phyloP scores from a whole-genome alignment of 1,140 invertebrate species.

The Oreohelix idahoensis region DNA sequence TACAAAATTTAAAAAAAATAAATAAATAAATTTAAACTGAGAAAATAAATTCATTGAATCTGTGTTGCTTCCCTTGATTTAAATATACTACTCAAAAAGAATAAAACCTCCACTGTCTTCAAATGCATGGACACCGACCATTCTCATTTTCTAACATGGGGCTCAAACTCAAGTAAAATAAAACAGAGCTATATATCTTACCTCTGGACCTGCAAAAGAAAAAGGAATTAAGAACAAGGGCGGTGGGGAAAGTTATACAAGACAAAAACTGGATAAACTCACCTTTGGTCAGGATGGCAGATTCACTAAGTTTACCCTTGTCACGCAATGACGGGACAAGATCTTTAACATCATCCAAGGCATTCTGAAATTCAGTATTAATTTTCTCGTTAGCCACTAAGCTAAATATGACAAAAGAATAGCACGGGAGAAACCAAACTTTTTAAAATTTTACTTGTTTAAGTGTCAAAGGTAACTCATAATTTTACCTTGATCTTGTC shows the following conservation, averaged over 20 bases:
- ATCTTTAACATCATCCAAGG: slow-evolving; percentile 47
- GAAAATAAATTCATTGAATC: too few species aligned
- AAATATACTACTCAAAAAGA: not conserved
- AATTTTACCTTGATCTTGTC: slow-evolving; percentile 50
- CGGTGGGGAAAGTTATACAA: not conserved
- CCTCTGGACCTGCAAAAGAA: slow-evolving; percentile 20
- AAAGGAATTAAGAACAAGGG: not conserved
- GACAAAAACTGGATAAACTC: slow-evolving; percentile 36
- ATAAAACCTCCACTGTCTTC: not conserved
- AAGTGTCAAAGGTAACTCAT: too few species aligned
- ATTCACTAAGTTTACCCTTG: slow-evolving; percentile 51
- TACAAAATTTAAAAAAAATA: too few species aligned
- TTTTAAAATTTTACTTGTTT: too few species aligned
- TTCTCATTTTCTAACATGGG: not conserved
- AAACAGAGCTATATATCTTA: slow-evolving; percentile 25
- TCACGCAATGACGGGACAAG: slow-evolving; percentile 42
- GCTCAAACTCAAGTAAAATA: not conserved
- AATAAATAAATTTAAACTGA: too few species aligned
- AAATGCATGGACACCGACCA: slow-evolving; percentile 1
- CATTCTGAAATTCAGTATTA: slow-evolving; percentile 19
- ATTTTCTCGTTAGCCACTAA: not conserved
- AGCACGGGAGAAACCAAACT: too few species aligned
- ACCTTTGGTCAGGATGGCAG: slow-evolving; percentile 46
- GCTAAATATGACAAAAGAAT: too few species aligned
- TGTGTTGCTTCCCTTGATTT: not conserved